These are phyloP conservation scores for Hemistola chrysoprasaria DNA, from an alignment of 2,888 invertebrate genomes.

Conservation along the genomic window DNA sequence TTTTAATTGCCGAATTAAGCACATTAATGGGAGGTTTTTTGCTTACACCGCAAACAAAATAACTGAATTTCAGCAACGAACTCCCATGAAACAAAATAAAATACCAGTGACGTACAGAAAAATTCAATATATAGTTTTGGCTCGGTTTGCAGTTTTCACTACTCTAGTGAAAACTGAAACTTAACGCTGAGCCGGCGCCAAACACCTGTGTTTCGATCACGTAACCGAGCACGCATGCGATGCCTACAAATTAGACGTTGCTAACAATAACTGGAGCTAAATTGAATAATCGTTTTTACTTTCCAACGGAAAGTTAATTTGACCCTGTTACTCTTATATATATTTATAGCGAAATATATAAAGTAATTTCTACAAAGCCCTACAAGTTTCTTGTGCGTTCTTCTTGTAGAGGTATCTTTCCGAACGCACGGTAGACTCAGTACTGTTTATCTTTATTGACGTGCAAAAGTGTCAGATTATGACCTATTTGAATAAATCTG, in stretches of 20 bases:
- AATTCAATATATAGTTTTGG: conserved; percentile 44
- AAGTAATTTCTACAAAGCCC: too few relatives aligned
- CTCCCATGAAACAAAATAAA: conserved; percentile 19
- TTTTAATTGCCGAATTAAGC: conserved; percentile 55
- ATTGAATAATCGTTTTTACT: too few relatives aligned
- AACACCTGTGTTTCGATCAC: conserved; percentile 56
- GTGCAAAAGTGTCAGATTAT: too few relatives aligned
- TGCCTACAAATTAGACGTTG: conserved; percentile 24
- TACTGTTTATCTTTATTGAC: too few relatives aligned
- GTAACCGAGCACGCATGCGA: conserved; percentile 32
- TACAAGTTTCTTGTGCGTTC: too few relatives aligned
- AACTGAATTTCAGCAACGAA: conserved; percentile 31
- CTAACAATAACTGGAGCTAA: conserved; percentile 5
- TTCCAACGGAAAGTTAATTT: too few relatives aligned
- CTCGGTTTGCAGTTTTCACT: conserved; percentile 53
- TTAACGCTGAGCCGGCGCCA: conserved; percentile 49
- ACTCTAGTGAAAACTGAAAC: conserved; percentile 48
- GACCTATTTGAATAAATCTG: too few relatives aligned
- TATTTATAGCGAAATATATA: too few relatives aligned
- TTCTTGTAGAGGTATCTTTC: too few relatives aligned
- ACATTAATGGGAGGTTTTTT: conserved; percentile 43
- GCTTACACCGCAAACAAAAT: conserved; percentile 35
- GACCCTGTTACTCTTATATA: too few relatives aligned
- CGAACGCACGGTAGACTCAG: too few relatives aligned
- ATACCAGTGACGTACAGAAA: conserved; percentile 26